Evolutionary conservation across 2,888 invertebrate genomes (phyloP), one percentile per base, ranked within the genome.

Genomic region (Exephanes ischioxanthus): DNA sequence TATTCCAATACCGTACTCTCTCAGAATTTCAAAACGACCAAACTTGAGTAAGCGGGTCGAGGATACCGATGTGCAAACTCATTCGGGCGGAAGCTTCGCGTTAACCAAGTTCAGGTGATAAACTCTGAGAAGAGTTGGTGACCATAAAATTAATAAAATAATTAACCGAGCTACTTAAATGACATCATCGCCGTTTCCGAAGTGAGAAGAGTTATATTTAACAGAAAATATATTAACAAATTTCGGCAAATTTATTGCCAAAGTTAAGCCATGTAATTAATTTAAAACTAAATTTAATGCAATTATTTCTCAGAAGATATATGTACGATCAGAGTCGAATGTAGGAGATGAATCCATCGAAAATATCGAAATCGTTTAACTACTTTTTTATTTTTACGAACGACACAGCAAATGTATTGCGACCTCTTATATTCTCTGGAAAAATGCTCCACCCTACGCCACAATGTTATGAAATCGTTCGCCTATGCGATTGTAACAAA

Each of bases 21-120:
- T 51, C 67, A 51, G 67, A 77, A 77, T 77, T 77, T 19, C 66
- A 67, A 67, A 67, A 77, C 48, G 76, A 33, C 41, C 66, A 67
- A 67, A 67, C 76, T 77, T 22, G 53, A 19, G 19, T 67, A 26
- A 77, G n/a, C 37, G 6, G 26, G 19, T 26, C 19, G 22, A 22
- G 48, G 14, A 67, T 51, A 48, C 37, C 53, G 53, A 51, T 55
- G 37, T 66, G 19, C 16, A 73, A 66, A 30, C 51, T 22, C 67
- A 14, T 30, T 53, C 66, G 58, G 16, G 22, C 41, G 76, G 16
- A 51, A 75, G 26, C 48, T 63, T 11, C 5, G 5, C 63, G n/a
- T 48, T 63, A 16, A 11, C 48, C 61, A 16, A 48, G 63, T 58
- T 58, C 26, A 58, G 26, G 26, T 14, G 7, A 11, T 22, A 22